These are phyloP conservation scores for Montipora cactus DNA, from an alignment of 64 coral and sea anemone species.

Conservation along the genomic window DNA sequence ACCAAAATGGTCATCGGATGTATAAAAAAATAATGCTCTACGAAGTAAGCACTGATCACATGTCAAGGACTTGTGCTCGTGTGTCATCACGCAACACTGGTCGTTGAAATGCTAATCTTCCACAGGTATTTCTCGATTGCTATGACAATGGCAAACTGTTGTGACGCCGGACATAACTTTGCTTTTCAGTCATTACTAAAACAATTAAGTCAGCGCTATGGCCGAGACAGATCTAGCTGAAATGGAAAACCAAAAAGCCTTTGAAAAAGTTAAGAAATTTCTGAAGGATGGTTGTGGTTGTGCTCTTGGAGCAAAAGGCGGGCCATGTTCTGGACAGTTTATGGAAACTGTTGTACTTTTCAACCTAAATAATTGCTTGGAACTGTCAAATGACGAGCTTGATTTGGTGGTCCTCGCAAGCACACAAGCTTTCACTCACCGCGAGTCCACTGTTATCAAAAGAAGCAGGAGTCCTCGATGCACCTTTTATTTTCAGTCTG, in stretches of 20 bases:
- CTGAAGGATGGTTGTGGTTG: conserved; percentile 3
- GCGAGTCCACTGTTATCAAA: not conserved
- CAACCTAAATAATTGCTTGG: conserved; percentile 31
- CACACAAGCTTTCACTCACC: not conserved
- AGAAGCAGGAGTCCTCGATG: conserved; percentile 26
- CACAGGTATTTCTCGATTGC: not conserved
- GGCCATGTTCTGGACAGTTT: conserved; percentile 20
- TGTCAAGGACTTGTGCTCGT: not conserved
- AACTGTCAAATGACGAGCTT: conserved; percentile 23
- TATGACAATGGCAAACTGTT: not conserved
- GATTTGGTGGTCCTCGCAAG: conserved; percentile 33
- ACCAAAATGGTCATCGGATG: not conserved
- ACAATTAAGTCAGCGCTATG: not conserved
- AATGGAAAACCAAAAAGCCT: not conserved
- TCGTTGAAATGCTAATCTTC: not conserved
- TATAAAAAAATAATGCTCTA: not conserved
- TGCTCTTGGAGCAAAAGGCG: not conserved
- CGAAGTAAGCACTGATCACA: not conserved
- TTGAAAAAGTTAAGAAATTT: conserved; percentile 7
- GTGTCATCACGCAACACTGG: not conserved
- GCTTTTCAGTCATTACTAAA: not conserved
- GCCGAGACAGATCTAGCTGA: not conserved
- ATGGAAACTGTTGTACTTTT: not conserved
- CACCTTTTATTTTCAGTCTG: conserved; percentile 18
- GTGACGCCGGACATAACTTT: not conserved